These are phyloP conservation scores for Junonia oenone DNA, from an alignment of 2,888 invertebrate genomes.

Conservation along the genomic window DNA sequence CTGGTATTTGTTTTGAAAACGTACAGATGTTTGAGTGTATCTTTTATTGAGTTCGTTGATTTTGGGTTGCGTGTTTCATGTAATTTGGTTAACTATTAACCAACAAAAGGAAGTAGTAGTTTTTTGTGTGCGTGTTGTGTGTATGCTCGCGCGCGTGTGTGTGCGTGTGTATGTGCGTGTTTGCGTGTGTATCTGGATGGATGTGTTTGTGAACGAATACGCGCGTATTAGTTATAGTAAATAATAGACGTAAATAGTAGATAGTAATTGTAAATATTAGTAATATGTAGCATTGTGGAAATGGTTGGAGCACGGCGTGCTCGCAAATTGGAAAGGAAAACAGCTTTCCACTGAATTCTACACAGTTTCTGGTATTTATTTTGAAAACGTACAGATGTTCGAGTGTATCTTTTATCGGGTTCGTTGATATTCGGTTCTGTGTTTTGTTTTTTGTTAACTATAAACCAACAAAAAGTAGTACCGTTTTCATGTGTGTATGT, in stretches of 20 bases:
- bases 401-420: background rate
- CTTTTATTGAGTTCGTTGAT: background rate
- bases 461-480: no score
- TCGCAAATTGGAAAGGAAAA: slow-evolving; percentile 18
- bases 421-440: background rate
- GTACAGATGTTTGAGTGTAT: background rate
- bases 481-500: no score
- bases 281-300: slow-evolving; percentile 29
- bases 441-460: no score
- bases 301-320: slow-evolving; percentile 15
- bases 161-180: no score
- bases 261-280: slow-evolving; percentile 25
- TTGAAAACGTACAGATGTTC: background rate
- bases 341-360: slow-evolving; percentile 1
- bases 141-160: no score
- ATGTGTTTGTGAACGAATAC: no score
- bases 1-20: slow-evolving; percentile 1
- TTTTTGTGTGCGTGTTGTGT: no score
- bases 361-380: background rate
- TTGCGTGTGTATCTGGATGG: no score
- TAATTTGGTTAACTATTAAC: no score
- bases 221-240: no score
- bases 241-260: no score
- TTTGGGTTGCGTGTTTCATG: background rate
- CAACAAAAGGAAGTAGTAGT: background rate